A percentile compares a stretch with the other conserved stretches of the same genome.
Conservation (phyloP, 2,113 vertebrate species). For the Embiotoca jacksoni region DNA sequence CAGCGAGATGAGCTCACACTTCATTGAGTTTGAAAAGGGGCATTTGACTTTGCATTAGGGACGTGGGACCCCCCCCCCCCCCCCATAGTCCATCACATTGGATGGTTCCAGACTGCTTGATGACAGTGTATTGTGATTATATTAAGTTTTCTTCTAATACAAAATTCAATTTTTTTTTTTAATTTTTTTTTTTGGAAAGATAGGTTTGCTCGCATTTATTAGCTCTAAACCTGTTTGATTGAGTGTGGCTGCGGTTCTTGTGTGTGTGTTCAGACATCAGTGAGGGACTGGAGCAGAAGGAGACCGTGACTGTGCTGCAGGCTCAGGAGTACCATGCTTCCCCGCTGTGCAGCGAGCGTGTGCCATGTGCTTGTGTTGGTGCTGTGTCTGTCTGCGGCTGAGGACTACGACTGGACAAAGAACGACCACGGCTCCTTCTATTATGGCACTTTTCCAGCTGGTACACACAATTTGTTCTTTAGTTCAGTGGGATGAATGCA, state of each 20-base stretch:
- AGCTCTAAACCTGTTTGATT: too few species aligned
- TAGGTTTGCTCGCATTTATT: not conserved
- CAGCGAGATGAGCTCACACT: constrained; percentile 87
- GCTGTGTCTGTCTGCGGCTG: constrained; percentile 80
- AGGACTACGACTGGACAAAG: constrained; percentile 89
- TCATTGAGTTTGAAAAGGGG: constrained; percentile 82
- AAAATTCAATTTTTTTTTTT: not conserved
- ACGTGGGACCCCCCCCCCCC: constrained; percentile 49
- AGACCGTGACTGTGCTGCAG: constrained; percentile 59
- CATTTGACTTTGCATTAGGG: constrained; percentile 83
- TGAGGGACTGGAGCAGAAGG: constrained; percentile 61
- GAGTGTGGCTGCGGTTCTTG: too few species aligned
- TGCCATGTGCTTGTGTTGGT: constrained; percentile 85
- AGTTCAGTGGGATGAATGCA: not conserved
- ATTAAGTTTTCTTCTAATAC: not conserved
- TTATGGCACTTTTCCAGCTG: constrained; percentile 93
- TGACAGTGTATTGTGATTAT: constrained; percentile 32
- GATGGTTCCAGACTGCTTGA: constrained; percentile 64
- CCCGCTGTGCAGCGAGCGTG: constrained; percentile 41
- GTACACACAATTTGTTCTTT: constrained; percentile 69
- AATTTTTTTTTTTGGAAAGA: not conserved
- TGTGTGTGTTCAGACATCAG: constrained; percentile 49
- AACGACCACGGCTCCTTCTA: constrained; percentile 91
- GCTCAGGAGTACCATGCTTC: constrained; percentile 77
- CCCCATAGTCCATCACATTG: constrained; percentile 40